These are phyloP conservation scores for Podocnemis expansa DNA, from an alignment of 2,113 vertebrate genomes.

Conservation along the genomic window DNA sequence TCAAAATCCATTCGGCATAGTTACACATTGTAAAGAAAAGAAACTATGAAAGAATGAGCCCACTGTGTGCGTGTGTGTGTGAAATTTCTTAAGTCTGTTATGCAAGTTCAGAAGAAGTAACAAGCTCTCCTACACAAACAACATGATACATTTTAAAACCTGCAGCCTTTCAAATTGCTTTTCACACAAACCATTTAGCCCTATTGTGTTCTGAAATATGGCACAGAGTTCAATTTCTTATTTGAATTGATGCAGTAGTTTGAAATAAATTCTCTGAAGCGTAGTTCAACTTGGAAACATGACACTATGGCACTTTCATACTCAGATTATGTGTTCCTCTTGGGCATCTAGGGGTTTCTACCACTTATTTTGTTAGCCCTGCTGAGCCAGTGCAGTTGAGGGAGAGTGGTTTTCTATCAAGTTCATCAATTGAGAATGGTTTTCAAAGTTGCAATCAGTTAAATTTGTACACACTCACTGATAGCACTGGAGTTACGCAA, in stretches of 20 bases:
- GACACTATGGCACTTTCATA: background rate
- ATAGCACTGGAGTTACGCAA: background rate
- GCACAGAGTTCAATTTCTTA: background rate
- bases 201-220: background rate
- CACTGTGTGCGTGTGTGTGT: background rate
- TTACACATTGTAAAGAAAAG: background rate
- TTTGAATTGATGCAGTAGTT: background rate
- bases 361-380: background rate
- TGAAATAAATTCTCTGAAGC: background rate
- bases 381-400: background rate
- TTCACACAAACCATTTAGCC: background rate
- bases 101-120: background rate
- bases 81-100: background rate
- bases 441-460: background rate
- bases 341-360: background rate
- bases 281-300: background rate
- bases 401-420: background rate
- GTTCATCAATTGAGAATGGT: rapidly evolving
- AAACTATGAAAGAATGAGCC: rapidly evolving
- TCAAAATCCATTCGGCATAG: background rate
- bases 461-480: background rate
- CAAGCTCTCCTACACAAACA: background rate
- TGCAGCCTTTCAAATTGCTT: background rate
- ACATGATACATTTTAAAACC: rapidly evolving
- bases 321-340: background rate